These are phyloP conservation scores for Lagenorhynchus albirostris DNA, from an alignment of 2,113 vertebrate genomes.

Conservation along the genomic window DNA sequence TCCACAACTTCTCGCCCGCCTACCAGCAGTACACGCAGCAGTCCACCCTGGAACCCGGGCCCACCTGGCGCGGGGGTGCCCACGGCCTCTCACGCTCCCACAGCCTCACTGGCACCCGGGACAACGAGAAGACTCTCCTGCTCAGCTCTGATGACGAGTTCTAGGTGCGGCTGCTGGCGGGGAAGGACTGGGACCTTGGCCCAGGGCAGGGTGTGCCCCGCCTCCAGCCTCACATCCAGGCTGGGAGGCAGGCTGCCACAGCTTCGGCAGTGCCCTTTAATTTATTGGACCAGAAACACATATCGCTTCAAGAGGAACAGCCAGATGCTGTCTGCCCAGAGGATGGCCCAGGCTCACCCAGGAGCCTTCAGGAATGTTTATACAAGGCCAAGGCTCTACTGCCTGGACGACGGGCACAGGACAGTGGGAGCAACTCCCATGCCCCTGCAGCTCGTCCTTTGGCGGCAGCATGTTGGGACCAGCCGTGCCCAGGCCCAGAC, in stretches of 20 bases:
- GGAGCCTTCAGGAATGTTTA: background rate
- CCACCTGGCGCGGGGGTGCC: conserved; percentile 81
- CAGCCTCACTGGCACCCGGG: conserved; percentile 87
- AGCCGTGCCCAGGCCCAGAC: background rate
- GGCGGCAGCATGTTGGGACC: background rate
- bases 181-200: fast-evolving
- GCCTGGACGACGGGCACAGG: background rate
- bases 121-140: conserved; percentile 94
- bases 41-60: conserved; percentile 90
- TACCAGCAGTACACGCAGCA: conserved; percentile 99
- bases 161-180: conserved; percentile 67
- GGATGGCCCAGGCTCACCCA: background rate
- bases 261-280: conserved; percentile 53
- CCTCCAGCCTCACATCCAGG: background rate
- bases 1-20: conserved; percentile 97
- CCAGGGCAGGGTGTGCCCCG: background rate
- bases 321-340: background rate
- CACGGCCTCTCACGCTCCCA: conserved; percentile 89
- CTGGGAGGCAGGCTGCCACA: background rate
- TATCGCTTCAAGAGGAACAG: conserved; percentile 68
- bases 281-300: conserved; percentile 81
- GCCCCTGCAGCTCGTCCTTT: background rate
- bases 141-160: conserved; percentile 97
- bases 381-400: background rate
- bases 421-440: background rate